These are phyloP conservation scores for Prosapia bicincta DNA, from an alignment of 2,888 invertebrate genomes.

Conservation along the genomic window DNA sequence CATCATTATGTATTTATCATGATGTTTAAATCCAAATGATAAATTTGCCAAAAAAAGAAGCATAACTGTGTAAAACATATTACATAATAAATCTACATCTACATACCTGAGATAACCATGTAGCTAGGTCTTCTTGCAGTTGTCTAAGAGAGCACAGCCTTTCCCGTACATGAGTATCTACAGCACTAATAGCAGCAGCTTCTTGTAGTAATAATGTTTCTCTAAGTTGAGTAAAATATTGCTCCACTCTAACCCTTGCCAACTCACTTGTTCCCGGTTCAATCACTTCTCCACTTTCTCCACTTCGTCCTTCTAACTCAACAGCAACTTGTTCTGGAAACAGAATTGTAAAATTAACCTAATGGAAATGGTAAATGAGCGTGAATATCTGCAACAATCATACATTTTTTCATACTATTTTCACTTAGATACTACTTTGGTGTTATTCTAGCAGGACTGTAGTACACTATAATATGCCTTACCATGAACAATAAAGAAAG, in stretches of 20 bases:
- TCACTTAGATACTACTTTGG: too few species aligned
- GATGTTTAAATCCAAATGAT: too few species aligned
- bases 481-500: too few species aligned
- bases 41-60: too few species aligned
- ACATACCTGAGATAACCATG: constrained; percentile 49
- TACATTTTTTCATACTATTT: too few species aligned
- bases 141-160: constrained; percentile 51
- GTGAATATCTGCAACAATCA: too few species aligned
- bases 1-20: too few species aligned
- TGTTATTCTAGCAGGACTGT: too few species aligned
- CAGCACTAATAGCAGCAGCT: constrained; percentile 51
- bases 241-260: constrained; percentile 48
- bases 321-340: constrained; percentile 45
- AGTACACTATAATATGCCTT: too few species aligned
- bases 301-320: constrained; percentile 37
- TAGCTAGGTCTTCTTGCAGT: constrained; percentile 53
- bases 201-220: constrained; percentile 52
- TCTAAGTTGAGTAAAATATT: constrained; percentile 52
- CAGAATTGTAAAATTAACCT: not conserved
- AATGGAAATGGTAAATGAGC: not conserved
- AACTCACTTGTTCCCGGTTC: constrained; percentile 47
- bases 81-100: too few species aligned
- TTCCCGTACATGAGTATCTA: constrained; percentile 54
- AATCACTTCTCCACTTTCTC: constrained; percentile 38
- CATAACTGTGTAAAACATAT: too few species aligned